These are phyloP conservation scores for Taenaris catops DNA, from an alignment of 2,888 invertebrate species.

Conservation along the genomic window DNA sequence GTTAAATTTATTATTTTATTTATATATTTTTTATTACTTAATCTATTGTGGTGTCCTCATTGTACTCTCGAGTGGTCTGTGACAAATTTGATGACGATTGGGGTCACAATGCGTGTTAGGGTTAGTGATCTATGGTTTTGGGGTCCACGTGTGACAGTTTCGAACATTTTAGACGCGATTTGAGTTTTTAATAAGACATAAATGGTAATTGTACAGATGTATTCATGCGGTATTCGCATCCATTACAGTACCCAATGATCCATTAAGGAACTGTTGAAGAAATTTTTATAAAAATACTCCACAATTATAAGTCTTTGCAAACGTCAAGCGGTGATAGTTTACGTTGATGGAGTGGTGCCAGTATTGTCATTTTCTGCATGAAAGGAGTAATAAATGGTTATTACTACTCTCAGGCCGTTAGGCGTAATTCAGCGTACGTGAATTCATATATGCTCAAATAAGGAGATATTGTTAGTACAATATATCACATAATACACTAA, in stretches of 20 bases:
- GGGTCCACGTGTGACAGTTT: conserved; percentile 67
- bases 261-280: too few relatives aligned
- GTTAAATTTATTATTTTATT: conserved; percentile 80
- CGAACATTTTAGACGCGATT: conserved; percentile 70
- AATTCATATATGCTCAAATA: too few relatives aligned
- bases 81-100: conserved; percentile 77
- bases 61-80: conserved; percentile 73
- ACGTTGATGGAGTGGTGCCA: too few relatives aligned
- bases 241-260: too few relatives aligned
- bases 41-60: conserved; percentile 60
- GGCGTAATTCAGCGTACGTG: too few relatives aligned
- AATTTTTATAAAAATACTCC: background rate
- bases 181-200: conserved; percentile 60
- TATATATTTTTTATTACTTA: conserved; percentile 70
- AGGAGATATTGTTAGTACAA: too few relatives aligned
- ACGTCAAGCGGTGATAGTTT: too few relatives aligned
- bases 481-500: too few relatives aligned
- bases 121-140: conserved; percentile 62
- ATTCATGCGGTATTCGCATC: conserved; percentile 54
- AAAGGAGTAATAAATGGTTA: too few relatives aligned
- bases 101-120: conserved; percentile 57
- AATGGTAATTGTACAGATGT: conserved; percentile 49
- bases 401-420: too few relatives aligned
- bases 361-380: too few relatives aligned
- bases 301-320: too few relatives aligned